phyloP scores from a whole-genome alignment of 2,113 vertebrate species.

The Xiphophorus maculatus region DNA sequence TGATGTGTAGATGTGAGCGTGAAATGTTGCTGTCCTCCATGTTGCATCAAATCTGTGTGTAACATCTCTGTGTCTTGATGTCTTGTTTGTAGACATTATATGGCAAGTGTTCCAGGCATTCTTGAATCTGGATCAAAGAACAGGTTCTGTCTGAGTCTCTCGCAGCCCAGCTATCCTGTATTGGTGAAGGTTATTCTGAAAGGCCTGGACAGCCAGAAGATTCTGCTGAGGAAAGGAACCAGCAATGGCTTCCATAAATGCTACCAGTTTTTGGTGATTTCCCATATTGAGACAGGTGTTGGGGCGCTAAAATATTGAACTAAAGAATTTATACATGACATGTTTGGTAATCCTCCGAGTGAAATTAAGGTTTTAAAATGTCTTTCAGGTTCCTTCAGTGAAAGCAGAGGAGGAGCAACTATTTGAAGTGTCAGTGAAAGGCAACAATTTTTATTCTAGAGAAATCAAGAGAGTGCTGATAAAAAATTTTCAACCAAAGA shows the following conservation, averaged over 20 bases:
- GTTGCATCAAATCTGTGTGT: not conserved
- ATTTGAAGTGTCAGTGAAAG: conserved; percentile 61
- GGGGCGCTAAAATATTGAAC: no score
- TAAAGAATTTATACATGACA: no score
- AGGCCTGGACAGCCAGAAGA: not conserved
- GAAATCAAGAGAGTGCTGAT: conserved; percentile 65
- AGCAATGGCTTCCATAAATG: not conserved
- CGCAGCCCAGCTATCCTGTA: conserved; percentile 64
- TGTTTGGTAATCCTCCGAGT: no score
- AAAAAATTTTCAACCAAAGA: conserved; percentile 26
- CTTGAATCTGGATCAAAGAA: conserved; percentile 67
- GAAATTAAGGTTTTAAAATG: not conserved
- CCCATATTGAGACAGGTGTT: not conserved
- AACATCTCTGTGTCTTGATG: conserved; percentile 1
- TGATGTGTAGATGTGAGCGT: not conserved
- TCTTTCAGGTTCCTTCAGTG: conserved; percentile 57
- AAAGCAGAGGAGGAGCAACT: conserved; percentile 18
- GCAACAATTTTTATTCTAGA: conserved; percentile 49
- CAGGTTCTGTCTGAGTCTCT: conserved; percentile 65
- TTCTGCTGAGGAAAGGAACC: not conserved
- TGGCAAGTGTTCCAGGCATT: conserved; percentile 70
- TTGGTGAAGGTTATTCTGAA: conserved; percentile 29
- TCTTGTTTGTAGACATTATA: conserved; percentile 48
- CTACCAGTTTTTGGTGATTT: not conserved
- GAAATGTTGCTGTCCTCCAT: not conserved